Evolutionary conservation across 2,888 invertebrate species (phyloP).

Genomic region (Clostera curtula): DNA sequence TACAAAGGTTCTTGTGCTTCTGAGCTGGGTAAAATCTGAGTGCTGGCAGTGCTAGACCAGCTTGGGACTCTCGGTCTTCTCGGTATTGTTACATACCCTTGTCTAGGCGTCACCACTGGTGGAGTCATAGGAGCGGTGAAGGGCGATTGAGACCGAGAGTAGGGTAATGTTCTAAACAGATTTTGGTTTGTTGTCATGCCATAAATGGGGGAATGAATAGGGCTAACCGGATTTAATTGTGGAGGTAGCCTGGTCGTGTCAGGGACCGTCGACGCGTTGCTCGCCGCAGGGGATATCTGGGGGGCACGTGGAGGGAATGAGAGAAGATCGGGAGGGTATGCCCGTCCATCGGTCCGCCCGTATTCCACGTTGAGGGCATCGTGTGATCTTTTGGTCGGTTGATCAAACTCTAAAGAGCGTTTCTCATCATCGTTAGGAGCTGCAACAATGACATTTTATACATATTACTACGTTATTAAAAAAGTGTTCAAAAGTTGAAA

Average conservation of each 20-base stretch:
- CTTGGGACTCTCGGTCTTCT: slow-evolving; percentile 87
- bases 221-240: slow-evolving; percentile 77
- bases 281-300: slow-evolving; percentile 86
- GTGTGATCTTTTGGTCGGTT: slow-evolving; percentile 71
- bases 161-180: slow-evolving; percentile 86
- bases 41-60: slow-evolving; percentile 82
- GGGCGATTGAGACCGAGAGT: slow-evolving; percentile 85
- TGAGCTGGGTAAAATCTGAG: slow-evolving; percentile 63
- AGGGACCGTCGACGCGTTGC: slow-evolving; percentile 86
- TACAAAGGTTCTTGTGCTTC: slow-evolving; percentile 85
- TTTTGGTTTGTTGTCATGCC: slow-evolving; percentile 76
- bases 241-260: slow-evolving; percentile 78
- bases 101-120: slow-evolving; percentile 81
- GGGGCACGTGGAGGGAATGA: slow-evolving; percentile 83
- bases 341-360: slow-evolving; percentile 73
- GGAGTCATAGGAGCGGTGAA: slow-evolving; percentile 78
- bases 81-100: slow-evolving; percentile 91
- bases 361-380: slow-evolving; percentile 71
- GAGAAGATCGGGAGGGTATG: slow-evolving; percentile 87
- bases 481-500: no score
- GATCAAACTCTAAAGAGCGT: slow-evolving; percentile 79
- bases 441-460: slow-evolving; percentile 36
- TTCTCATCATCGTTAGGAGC: slow-evolving; percentile 82
- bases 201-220: slow-evolving; percentile 79
- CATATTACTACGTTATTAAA: no score